Percentiles rank a stretch among this genome's conserved stretches.
Evolutionary conservation across 2,113 vertebrate species (phyloP).

Genomic region (Oxygymnocypris stewartii): DNA sequence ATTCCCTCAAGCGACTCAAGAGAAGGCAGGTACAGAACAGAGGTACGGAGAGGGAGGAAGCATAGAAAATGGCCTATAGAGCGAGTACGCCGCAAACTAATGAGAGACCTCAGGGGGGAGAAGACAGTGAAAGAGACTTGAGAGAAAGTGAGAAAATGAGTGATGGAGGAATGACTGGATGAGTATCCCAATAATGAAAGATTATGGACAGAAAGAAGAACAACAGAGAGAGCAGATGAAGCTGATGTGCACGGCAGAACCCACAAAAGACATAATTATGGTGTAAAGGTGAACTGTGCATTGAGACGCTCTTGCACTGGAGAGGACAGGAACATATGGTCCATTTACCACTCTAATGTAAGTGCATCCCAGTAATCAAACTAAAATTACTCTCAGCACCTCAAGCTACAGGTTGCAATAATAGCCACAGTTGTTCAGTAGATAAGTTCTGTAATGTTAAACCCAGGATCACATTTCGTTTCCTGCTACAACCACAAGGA

Average conservation of each 20-base stretch:
- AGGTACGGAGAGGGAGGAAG: not conserved
- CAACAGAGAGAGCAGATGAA: slow-evolving; percentile 9
- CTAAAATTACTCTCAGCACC: not conserved
- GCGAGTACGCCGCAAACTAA: slow-evolving; percentile 7
- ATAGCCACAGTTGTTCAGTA: not conserved
- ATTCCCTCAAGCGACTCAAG: slow-evolving; percentile 13
- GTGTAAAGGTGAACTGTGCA: not conserved
- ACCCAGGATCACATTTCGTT: slow-evolving; percentile 6
- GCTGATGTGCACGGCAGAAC: not conserved
- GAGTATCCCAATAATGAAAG: not conserved
- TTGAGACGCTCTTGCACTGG: not conserved
- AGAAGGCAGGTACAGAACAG: not conserved
- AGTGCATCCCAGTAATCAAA: not conserved
- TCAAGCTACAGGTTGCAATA: slow-evolving; percentile 8
- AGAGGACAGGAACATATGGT: not conserved
- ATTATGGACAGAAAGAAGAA: not conserved
- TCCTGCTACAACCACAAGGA: slow-evolving; percentile 1
- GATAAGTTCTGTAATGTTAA: not conserved
- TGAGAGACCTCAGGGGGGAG: not conserved
- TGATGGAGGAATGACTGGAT: not conserved
- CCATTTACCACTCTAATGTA: not conserved
- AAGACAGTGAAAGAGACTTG: not conserved
- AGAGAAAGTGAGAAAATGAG: slow-evolving; percentile 6
- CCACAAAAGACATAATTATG: slow-evolving; percentile 16
- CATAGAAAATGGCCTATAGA: slow-evolving; percentile 7